Base-by-base conservation (phyloP, 2,888 invertebrate species). In the Ectemnius cavifrons region DNA sequence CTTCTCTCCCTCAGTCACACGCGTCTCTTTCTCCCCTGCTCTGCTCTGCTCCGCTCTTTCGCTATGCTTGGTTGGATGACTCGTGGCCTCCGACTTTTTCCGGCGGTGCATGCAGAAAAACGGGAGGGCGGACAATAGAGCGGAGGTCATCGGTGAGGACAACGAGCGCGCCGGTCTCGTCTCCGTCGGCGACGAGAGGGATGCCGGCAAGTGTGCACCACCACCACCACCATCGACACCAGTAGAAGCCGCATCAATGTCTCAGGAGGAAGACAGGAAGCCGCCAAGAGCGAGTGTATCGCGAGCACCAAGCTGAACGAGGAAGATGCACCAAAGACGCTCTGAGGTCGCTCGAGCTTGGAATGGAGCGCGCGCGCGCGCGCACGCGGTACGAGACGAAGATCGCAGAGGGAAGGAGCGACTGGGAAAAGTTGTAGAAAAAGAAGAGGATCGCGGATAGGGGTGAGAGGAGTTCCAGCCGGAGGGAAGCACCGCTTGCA, bases 121-220 rank as follows among this genome's bases (percentile, higher is more conserved):
- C 78, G 83, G 37, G 37, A 84, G 82, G 78, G 80, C 80, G 84
- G 86, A 89, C 89, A 89, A 89, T 89, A 81, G 84, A 80, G 71
- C 86, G 86, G 88, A 88, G 89, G 88, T 88, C 87, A 88, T 87
- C 85, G 84, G 75, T 77, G 85, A 76, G 73, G 80, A 75, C 63
- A 68, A 77, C 60, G 61, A 66, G 52, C 37, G 11, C 37, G 8
- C 8, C 37, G 37, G 37, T 37, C 37, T 37, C 37, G 37, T 37
- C 37, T 37, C 37, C 37, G 37, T 6, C 37, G 37, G 37, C 37
- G 37, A 37, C 37, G 37, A 37, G 77, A 66, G 72, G 72, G 77
- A 72, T 71, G 65, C 75, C 62, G 20, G n/a, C 5, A 57, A 63
- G 47, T 63, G 67, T 28, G 27, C 28, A 45, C 60, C 57, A 16